phyloP scores from a whole-genome alignment of 2,888 invertebrate species.

The Trissolcus japonicus region DNA sequence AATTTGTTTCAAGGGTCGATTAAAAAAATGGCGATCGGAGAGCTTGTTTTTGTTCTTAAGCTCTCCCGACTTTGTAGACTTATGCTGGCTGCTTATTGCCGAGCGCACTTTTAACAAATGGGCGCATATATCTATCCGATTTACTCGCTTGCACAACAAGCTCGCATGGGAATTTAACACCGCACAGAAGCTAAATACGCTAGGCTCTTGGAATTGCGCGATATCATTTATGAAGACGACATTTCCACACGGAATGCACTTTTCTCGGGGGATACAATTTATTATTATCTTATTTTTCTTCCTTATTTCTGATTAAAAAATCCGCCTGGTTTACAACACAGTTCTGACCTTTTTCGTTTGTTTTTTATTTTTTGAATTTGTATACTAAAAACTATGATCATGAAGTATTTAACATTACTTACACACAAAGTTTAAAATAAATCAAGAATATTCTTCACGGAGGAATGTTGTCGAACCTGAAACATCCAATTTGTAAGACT shows the following conservation, averaged over 20 bases:
- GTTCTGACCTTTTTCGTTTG: no score
- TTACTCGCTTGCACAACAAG: conserved; percentile 7
- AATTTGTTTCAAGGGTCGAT: conserved; percentile 9
- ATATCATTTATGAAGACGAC: not conserved
- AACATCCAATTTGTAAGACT: not conserved
- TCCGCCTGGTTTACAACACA: no score
- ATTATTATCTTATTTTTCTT: no score
- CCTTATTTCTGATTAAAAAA: no score
- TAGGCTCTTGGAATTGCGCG: conserved; percentile 13
- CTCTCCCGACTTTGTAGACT: conserved; percentile 14
- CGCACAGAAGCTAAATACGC: conserved; percentile 24
- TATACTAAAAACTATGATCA: not conserved
- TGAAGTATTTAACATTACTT: conserved; percentile 12
- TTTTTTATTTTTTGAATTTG: no score
- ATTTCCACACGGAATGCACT: no score
- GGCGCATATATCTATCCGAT: conserved; percentile 31
- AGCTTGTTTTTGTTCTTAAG: conserved; percentile 22
- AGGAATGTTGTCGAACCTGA: conserved; percentile 6
- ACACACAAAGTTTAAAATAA: not conserved
- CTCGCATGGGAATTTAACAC: conserved; percentile 14
- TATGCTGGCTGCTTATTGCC: not conserved
- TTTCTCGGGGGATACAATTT: no score
- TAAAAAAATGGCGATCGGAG: conserved; percentile 10
- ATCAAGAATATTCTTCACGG: not conserved
- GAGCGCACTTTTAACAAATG: conserved; percentile 24